Conservation (phyloP, 2,797 vertebrate species). For the Echeneis naucrates region DNA sequence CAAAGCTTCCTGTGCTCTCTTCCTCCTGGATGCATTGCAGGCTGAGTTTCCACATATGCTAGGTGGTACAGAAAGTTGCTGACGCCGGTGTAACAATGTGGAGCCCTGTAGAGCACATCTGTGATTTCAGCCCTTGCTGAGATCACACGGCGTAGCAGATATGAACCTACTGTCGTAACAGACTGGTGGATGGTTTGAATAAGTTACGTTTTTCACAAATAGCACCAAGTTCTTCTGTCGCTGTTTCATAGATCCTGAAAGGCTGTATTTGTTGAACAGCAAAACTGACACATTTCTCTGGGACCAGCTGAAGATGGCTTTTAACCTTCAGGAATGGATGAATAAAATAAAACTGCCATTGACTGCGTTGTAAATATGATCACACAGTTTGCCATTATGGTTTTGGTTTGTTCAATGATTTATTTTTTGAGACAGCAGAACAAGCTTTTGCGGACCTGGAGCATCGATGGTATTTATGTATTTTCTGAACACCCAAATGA, state of each 20-base stretch:
- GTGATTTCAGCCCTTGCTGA: slow-evolving; percentile 78
- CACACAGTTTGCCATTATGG: too few relatives aligned
- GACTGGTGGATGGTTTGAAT: slow-evolving; percentile 44
- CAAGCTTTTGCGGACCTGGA: neutral
- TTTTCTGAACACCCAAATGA: neutral
- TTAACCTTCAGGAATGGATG: neutral
- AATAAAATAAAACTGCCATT: neutral
- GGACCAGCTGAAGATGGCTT: neutral
- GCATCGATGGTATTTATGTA: neutral
- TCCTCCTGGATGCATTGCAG: slow-evolving; percentile 79
- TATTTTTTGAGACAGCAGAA: too few relatives aligned
- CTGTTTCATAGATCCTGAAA: slow-evolving; percentile 29
- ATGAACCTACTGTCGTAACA: slow-evolving; percentile 64
- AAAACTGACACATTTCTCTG: slow-evolving; percentile 7
- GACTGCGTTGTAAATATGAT: neutral
- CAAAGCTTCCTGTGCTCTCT: slow-evolving; percentile 78
- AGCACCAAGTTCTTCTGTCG: slow-evolving; percentile 19
- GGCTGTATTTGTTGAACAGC: slow-evolving; percentile 23
- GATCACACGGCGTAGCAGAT: slow-evolving; percentile 66
- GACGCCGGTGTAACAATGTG: slow-evolving; percentile 76
- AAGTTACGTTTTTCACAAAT: slow-evolving; percentile 56
- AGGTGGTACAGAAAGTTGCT: slow-evolving; percentile 82
- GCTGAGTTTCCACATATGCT: slow-evolving; percentile 82
- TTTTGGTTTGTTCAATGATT: too few relatives aligned
- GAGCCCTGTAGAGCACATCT: slow-evolving; percentile 85